Percentiles rank a stretch among this genome's conserved stretches.
Conservation (phyloP, 2,797 vertebrate genomes). For the Lagorchestes hirsutus region DNA sequence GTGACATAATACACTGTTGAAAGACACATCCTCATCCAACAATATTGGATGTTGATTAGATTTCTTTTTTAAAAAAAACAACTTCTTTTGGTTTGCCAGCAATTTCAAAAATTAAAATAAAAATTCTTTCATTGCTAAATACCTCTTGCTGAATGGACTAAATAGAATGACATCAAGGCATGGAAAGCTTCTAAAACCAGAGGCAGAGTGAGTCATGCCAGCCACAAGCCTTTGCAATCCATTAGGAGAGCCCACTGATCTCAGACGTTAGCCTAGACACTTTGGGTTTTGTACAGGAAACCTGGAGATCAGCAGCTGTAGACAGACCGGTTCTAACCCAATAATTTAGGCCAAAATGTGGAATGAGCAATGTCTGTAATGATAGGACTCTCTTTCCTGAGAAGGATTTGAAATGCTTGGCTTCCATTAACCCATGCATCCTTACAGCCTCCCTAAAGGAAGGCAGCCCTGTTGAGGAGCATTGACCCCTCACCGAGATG, state of each 20-base stretch:
- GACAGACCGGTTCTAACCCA: slow-evolving; percentile 16
- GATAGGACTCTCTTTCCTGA: slow-evolving; percentile 38
- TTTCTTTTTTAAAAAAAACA: background rate
- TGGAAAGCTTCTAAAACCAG: slow-evolving; percentile 33
- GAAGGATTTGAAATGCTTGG: slow-evolving; percentile 1
- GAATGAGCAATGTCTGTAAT: slow-evolving; percentile 10
- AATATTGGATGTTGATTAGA: slow-evolving; percentile 50
- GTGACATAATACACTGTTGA: slow-evolving; percentile 41
- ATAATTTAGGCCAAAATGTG: slow-evolving; percentile 24
- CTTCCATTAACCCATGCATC: background rate
- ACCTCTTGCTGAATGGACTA: background rate
- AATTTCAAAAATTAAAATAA: slow-evolving; percentile 54
- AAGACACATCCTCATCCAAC: slow-evolving; percentile 27
- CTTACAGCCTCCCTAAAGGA: background rate
- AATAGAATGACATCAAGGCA: background rate
- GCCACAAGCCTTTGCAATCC: background rate
- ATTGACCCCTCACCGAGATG: background rate
- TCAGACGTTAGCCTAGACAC: background rate
- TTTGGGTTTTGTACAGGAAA: background rate
- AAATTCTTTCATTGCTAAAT: slow-evolving; percentile 59
- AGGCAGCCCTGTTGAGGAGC: background rate
- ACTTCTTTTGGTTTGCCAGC: background rate
- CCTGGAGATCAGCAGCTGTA: background rate
- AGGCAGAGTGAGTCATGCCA: background rate
- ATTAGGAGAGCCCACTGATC: background rate